phyloP scores from a whole-genome alignment of 2,888 invertebrate species.

The Electrophaes corylata region DNA sequence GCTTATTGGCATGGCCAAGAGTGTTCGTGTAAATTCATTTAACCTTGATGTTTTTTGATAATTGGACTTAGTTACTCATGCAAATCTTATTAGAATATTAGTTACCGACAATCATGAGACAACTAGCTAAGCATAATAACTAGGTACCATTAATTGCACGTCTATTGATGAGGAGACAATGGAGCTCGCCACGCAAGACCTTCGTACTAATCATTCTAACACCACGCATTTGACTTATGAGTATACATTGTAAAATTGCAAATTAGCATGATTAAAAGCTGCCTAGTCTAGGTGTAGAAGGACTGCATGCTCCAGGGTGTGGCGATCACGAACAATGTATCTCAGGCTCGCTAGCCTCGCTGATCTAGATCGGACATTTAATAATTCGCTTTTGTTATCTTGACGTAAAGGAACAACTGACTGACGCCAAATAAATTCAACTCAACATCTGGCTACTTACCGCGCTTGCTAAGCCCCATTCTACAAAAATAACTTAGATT shows the following conservation, averaged over 20 bases:
- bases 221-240: slow-evolving; percentile 62
- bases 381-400: slow-evolving; percentile 62
- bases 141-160: slow-evolving; percentile 57
- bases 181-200: slow-evolving; percentile 61
- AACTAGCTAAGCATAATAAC: slow-evolving; percentile 49
- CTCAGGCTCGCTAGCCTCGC: slow-evolving; percentile 38
- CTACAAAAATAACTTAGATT: slow-evolving; percentile 19
- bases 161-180: slow-evolving; percentile 60
- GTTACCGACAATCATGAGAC: slow-evolving; percentile 39
- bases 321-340: slow-evolving; percentile 71
- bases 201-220: slow-evolving; percentile 56
- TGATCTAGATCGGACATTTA: slow-evolving; percentile 59
- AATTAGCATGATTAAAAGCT: slow-evolving; percentile 68
- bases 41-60: slow-evolving; percentile 29
- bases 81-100: slow-evolving; percentile 51
- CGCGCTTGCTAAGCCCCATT: slow-evolving; percentile 34
- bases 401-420: slow-evolving; percentile 50
- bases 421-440: slow-evolving; percentile 47
- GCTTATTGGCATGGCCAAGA: too few species aligned
- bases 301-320: slow-evolving; percentile 68
- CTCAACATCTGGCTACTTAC: slow-evolving; percentile 41
- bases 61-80: slow-evolving; percentile 32
- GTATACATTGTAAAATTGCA: slow-evolving; percentile 71
- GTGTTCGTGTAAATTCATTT: not conserved
- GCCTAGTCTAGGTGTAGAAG: slow-evolving; percentile 59